phyloP scores from a whole-genome alignment of 2,797 vertebrate species.

The Cyprinella venusta region DNA sequence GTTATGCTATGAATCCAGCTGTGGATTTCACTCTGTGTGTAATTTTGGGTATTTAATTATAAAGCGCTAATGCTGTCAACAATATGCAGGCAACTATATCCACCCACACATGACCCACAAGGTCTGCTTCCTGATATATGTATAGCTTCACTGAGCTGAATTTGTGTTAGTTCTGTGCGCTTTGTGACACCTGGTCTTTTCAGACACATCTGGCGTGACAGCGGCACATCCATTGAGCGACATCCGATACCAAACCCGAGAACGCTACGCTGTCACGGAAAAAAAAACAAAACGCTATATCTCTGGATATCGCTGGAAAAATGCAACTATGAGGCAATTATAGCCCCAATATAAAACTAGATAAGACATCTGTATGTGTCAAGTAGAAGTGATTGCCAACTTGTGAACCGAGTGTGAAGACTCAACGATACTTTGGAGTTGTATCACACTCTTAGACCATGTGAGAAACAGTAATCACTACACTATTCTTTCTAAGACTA shows the following conservation, averaged over 20 bases:
- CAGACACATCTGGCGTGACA: slow-evolving; percentile 6
- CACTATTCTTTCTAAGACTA: background rate
- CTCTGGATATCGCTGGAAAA: background rate
- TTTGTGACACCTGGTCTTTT: slow-evolving; percentile 22
- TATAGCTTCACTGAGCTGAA: slow-evolving; percentile 17
- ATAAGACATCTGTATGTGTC: background rate
- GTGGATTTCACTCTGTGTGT: background rate
- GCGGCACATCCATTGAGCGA: background rate
- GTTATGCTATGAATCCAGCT: background rate
- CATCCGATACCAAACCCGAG: background rate
- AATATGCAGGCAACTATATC: slow-evolving; percentile 5
- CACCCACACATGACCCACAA: slow-evolving; percentile 39
- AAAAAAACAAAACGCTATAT: background rate
- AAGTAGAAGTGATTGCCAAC: background rate
- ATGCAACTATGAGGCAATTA: background rate
- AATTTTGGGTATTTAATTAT: slow-evolving; percentile 29
- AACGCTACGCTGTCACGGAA: background rate
- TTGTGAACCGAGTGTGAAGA: background rate
- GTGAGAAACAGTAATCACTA: background rate
- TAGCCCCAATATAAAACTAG: background rate
- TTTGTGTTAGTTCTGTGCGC: background rate
- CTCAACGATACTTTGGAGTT: background rate
- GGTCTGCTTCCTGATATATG: slow-evolving; percentile 12
- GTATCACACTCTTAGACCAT: background rate
- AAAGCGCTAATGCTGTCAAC: slow-evolving; percentile 36